Base-by-base conservation (phyloP, 2,797 vertebrate genomes). In the Tapera naevia region DNA sequence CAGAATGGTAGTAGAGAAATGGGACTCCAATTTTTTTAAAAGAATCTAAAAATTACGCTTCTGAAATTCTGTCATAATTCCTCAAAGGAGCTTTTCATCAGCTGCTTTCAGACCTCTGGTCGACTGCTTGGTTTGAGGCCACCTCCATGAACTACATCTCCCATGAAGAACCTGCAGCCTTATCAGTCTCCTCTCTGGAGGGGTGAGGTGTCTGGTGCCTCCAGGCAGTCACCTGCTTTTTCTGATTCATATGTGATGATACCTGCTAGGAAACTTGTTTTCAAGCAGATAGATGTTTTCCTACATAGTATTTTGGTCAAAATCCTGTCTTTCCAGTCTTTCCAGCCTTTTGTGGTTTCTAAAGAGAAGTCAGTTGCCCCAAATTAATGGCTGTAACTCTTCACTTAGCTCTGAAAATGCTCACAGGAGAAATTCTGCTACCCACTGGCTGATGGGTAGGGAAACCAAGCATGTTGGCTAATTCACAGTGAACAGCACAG, bases 41-140 rank as follows among this genome's bases (percentile, higher is more conserved):
- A 67, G 30, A 74, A 50, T 13, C 33, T 64, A 19, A 28, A 9
- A 9, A 10, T 92, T n/a, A 43, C 1, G 1, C 12, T 76, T 89
- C 72, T 70, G 82, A 88, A 88, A 85, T 48, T 5, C 18, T 24
- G 13, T 27, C 4, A 1, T 60, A 74, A 51, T 60, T 72, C 17
- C 24, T 60, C 35, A 57, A 71, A 56, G 48, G 24, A n/a, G 7
- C 13, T 81, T 67, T 80, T 4, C 32, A 39, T 51, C 39, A 22
- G 17, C 37, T 43, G 23, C 46, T 69, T 72, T 37, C 11, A 33
- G 30, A n/a, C 28, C 14, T 21, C 28, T 9, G 9, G 30, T 41
- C 2, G 5, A 41, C 1, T 0, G 18, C 50, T 50, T 17, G 9
- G 4, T 14, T 16, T 2, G 10, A 54, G 14, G 19, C 32, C 17